Evolutionary conservation across 2,888 invertebrate genomes (phyloP).

Genomic region (Sthenelais limicola): DNA sequence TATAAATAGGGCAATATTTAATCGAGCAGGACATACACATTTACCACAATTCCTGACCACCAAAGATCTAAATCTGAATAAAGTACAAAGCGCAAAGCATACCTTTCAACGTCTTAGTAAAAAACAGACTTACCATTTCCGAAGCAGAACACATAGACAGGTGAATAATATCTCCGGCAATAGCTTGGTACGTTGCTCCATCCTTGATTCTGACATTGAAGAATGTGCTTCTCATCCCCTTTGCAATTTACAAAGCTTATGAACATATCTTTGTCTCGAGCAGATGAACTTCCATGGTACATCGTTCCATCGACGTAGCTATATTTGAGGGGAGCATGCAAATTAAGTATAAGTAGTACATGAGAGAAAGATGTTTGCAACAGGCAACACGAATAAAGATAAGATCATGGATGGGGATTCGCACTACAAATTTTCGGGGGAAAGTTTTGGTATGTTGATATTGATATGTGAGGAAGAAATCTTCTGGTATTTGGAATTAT

Average conservation of each 20-base stretch:
- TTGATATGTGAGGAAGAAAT: too few relatives aligned
- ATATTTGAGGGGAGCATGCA: too few relatives aligned
- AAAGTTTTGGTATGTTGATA: too few relatives aligned
- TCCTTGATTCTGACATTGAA: slow-evolving; percentile 34
- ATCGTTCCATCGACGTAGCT: slow-evolving; percentile 21
- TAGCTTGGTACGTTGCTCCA: slow-evolving; percentile 41
- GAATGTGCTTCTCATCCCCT: slow-evolving; percentile 28
- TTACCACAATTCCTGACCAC: too few relatives aligned
- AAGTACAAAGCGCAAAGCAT: too few relatives aligned
- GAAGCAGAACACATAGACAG: slow-evolving; percentile 30
- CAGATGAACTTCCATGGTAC: neutral
- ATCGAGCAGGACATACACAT: neutral
- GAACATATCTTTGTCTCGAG: neutral
- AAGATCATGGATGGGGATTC: too few relatives aligned
- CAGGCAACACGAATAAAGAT: too few relatives aligned
- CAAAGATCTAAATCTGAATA: too few relatives aligned
- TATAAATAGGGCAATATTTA: neutral
- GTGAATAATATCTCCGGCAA: slow-evolving; percentile 17
- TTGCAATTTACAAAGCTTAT: slow-evolving; percentile 33
- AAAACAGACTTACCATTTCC: slow-evolving; percentile 13
- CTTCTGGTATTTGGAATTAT: too few relatives aligned
- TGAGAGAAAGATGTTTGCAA: too few relatives aligned
- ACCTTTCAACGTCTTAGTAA: neutral
- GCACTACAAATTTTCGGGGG: too few relatives aligned
- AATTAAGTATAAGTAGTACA: too few relatives aligned